Base-by-base conservation (phyloP, 2,113 vertebrate species). In the Leptobrachium leishanense region DNA sequence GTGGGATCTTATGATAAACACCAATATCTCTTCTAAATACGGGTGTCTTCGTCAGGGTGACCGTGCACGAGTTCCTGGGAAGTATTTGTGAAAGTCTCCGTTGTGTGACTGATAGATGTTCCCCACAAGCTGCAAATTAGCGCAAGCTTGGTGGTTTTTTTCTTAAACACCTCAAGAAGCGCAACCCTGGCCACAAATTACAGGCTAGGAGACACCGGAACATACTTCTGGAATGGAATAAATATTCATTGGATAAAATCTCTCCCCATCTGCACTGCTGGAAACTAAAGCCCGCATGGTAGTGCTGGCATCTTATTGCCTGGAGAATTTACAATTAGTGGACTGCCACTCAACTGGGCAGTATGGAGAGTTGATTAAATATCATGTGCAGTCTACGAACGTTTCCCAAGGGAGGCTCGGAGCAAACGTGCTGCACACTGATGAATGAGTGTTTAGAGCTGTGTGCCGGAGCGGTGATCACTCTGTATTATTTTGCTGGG, bases 351-450 rank as follows among this genome's bases (percentile, higher is more conserved):
- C 68, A 71, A 71, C 44, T 39, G 42, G 15, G 8, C 31, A 42
- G 43, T 4, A 59, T 43, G 46, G 9, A 43, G 67, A 76, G 74
- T 67, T 68, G 67, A 54, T 55, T 55, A n/a, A 40, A 68, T 55
- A 53, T 76, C 40, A 68, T 12, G 10, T 76, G 74, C 41, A 39
- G 74, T 46, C 74, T 67, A 39, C 41, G 12, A 40, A 10, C 10
- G 50, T 55, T 44, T 76, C 74, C 46, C 46, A 11, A 54, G 41
- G 74, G 74, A 76, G 41, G 44, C 74, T 55, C 6, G 12, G 11
- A n/a, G 40, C 64, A 54, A 53, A 43, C 64, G 31, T 50, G 64
- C 31, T 20, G 65, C 64, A 76, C 13, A 41, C 15, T 76, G 64
- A 76, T 55, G 66, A 68, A 57, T 8, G 15, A 68, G 74, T 54